Evolutionary conservation across 2,113 vertebrate genomes (phyloP).

Genomic region (Chelonoidis abingdonii): DNA sequence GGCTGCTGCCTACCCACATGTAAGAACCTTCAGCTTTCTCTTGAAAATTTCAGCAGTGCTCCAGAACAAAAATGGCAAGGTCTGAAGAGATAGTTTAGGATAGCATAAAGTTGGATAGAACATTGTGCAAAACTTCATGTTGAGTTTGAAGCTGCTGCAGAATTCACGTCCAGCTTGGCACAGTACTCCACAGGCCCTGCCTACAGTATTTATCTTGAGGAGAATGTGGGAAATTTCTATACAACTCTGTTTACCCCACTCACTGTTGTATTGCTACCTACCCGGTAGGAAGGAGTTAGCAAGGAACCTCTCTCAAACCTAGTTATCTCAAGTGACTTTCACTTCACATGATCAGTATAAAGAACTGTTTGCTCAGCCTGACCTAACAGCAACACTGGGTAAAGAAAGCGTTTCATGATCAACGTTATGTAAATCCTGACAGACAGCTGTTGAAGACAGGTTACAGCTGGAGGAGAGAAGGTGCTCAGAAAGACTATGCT

Average conservation of each 20-base stretch:
- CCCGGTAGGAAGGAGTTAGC: background rate
- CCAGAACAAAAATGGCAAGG: background rate
- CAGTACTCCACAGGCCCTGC: too few relatives aligned
- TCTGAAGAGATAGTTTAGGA: background rate
- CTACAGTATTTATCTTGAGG: too few relatives aligned
- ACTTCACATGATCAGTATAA: background rate
- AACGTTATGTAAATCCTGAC: background rate
- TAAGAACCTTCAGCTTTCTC: background rate
- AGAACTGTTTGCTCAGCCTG: conserved; percentile 50
- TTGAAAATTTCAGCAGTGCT: background rate
- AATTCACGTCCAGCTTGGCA: background rate
- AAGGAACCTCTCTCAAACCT: too few relatives aligned
- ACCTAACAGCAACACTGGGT: conserved; percentile 13
- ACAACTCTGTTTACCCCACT: background rate
- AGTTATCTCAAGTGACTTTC: conserved; percentile 5
- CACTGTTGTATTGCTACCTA: background rate
- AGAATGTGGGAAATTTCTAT: too few relatives aligned
- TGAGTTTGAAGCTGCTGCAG: background rate
- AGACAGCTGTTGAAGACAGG: background rate
- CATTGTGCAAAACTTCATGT: background rate
- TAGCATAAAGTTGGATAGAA: background rate
- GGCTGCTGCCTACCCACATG: too few relatives aligned
- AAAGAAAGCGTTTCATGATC: conserved; percentile 10
- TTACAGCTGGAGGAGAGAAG: background rate
- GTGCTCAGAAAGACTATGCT: background rate